Evolutionary conservation across 2,888 invertebrate species (phyloP).

Genomic region (Andrena haemorrhoa): DNA sequence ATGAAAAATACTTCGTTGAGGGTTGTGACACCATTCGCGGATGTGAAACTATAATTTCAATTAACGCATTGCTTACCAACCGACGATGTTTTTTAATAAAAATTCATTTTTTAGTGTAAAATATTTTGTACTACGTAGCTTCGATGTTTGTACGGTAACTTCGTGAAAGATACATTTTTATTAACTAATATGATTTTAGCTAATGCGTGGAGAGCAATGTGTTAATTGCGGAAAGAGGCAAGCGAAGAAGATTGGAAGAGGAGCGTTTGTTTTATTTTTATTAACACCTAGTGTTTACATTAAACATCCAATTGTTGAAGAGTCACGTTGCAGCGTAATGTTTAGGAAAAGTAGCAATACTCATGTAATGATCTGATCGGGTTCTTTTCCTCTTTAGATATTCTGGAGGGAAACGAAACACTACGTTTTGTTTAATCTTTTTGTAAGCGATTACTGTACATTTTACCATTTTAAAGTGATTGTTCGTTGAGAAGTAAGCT

Average conservation of each 20-base stretch:
- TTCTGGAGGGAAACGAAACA: background rate
- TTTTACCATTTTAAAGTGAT: slow-evolving; percentile 38
- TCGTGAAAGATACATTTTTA: background rate
- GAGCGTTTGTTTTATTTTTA: slow-evolving; percentile 9
- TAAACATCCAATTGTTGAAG: slow-evolving; percentile 26
- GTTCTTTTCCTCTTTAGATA: slow-evolving; percentile 4
- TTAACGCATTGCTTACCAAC: slow-evolving; percentile 23
- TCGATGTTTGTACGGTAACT: background rate
- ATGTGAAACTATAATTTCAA: slow-evolving; percentile 13
- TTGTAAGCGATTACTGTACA: slow-evolving; percentile 12
- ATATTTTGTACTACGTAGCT: background rate
- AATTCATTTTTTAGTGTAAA: background rate
- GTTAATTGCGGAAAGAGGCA: background rate
- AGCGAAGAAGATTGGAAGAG: background rate
- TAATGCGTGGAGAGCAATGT: slow-evolving; percentile 9
- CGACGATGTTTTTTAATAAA: background rate
- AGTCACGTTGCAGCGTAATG: slow-evolving; percentile 23
- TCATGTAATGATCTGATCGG: slow-evolving; percentile 45
- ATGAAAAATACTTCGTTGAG: slow-evolving; percentile 21
- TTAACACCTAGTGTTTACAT: background rate
- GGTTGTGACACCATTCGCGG: slow-evolving; percentile 10
- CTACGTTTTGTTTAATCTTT: slow-evolving; percentile 4
- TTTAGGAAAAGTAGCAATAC: slow-evolving; percentile 35
- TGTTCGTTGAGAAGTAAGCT: background rate
- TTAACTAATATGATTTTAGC: background rate